Percentiles rank a stretch among this genome's conserved stretches.
phyloP scores from a whole-genome alignment of 1,140 invertebrate species.

The Aleiodes sp. region DNA sequence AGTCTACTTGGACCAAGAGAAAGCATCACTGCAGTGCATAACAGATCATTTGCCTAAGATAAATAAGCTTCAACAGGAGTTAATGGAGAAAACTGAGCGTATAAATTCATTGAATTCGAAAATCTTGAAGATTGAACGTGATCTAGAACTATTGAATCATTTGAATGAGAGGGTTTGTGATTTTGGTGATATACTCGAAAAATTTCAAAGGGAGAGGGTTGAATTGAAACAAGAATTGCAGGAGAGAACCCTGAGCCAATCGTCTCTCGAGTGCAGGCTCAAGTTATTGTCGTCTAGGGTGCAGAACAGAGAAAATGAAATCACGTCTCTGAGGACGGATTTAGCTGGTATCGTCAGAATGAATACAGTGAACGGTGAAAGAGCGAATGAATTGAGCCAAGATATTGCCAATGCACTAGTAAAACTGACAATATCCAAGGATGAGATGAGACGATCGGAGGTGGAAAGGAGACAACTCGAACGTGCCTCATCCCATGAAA shows the following conservation, averaged over 20 bases:
- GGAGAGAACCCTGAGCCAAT: constrained; percentile 39
- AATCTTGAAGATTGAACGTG: constrained; percentile 35
- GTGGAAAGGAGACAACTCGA: constrained; percentile 44
- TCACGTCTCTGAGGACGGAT: constrained; percentile 42
- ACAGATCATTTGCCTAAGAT: constrained; percentile 45
- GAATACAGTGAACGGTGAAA: constrained; percentile 44
- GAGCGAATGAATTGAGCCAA: constrained; percentile 39
- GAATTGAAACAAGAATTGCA: constrained; percentile 34
- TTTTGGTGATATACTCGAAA: constrained; percentile 40
- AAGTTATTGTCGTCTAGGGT: constrained; percentile 40
- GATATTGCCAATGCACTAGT: constrained; percentile 40
- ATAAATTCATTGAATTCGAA: constrained; percentile 39
- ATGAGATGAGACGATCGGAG: constrained; percentile 42
- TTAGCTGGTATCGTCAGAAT: constrained; percentile 32
- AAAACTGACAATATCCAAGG: constrained; percentile 41
- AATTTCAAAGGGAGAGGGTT: constrained; percentile 39
- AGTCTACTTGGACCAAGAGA: constrained; percentile 39
- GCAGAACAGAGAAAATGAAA: constrained; percentile 43
- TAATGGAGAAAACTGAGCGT: constrained; percentile 34
- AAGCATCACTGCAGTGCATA: constrained; percentile 34
- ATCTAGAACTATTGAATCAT: constrained; percentile 31
- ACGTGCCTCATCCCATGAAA: constrained; percentile 39
- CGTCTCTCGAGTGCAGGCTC: constrained; percentile 44
- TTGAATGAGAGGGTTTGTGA: constrained; percentile 44
- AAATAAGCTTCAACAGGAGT: constrained; percentile 42